Percentiles rank a stretch among this genome's conserved stretches.
These are phyloP conservation scores for Sebastes wilsoni DNA, from an alignment of 2,797 vertebrate genomes.

Conservation along the genomic window DNA sequence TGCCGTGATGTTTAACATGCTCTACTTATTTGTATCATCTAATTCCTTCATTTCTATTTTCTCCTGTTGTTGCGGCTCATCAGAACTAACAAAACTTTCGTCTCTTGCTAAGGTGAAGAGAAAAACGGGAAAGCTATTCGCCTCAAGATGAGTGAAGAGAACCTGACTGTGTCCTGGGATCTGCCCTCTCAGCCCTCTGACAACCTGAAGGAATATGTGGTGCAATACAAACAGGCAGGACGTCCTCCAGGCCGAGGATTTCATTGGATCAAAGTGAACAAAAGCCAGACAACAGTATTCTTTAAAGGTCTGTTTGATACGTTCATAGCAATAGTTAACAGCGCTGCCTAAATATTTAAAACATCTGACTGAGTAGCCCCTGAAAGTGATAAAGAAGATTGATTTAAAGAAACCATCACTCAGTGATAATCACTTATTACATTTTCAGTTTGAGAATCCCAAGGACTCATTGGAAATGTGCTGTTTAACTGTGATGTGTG, in stretches of 20 bases:
- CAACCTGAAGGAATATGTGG: slow-evolving; percentile 67
- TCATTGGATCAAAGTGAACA: slow-evolving; percentile 76
- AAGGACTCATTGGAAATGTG: background rate
- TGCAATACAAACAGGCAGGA: slow-evolving; percentile 72
- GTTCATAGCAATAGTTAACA: background rate
- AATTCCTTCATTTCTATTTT: background rate
- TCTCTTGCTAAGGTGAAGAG: slow-evolving; percentile 41
- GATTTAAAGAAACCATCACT: background rate
- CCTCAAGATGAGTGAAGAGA: slow-evolving; percentile 37
- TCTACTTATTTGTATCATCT: too few relatives aligned
- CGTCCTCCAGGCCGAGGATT: slow-evolving; percentile 36
- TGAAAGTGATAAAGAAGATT: background rate
- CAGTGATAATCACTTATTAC: background rate
- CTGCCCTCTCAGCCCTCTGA: background rate
- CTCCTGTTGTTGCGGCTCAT: background rate
- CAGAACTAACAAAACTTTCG: slow-evolving; percentile 13
- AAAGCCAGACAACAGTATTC: slow-evolving; percentile 20
- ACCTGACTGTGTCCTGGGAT: slow-evolving; percentile 73
- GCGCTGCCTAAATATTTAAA: background rate
- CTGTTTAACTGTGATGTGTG: slow-evolving; percentile 43
- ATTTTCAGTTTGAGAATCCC: background rate
- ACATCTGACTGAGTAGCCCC: background rate
- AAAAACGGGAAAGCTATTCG: background rate
- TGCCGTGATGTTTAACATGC: too few relatives aligned
- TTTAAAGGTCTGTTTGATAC: slow-evolving; percentile 70